phyloP scores from a whole-genome alignment of 2,888 invertebrate genomes.

The Melinaea menophilus region DNA sequence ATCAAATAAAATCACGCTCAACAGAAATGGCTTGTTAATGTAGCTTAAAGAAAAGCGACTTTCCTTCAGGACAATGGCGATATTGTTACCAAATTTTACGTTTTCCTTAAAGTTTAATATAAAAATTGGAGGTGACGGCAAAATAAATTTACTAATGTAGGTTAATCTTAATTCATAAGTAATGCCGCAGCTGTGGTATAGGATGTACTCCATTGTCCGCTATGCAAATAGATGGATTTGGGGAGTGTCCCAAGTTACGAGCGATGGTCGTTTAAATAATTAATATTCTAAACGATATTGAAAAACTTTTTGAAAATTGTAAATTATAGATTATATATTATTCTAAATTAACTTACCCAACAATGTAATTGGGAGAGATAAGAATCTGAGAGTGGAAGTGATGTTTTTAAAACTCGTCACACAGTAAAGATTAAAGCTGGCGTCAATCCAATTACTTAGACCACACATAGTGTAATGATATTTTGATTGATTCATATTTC shows the following conservation, averaged over 20 bases:
- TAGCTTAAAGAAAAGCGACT: no score
- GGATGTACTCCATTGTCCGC: constrained; percentile 51
- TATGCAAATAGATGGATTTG: constrained; percentile 47
- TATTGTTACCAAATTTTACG: neutral
- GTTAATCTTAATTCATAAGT: constrained; percentile 41
- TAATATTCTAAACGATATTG: no score
- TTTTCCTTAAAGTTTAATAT: constrained; percentile 3
- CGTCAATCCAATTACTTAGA: constrained; percentile 34
- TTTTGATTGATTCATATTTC: constrained; percentile 64
- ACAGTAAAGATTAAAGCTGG: constrained; percentile 6
- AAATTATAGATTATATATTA: no score
- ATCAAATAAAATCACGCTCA: no score
- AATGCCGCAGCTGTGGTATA: constrained; percentile 41
- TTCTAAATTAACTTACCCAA: no score
- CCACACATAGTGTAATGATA: constrained; percentile 45
- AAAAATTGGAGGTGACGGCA: neutral
- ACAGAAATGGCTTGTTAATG: no score
- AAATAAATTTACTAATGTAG: constrained; percentile 37
- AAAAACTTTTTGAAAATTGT: no score
- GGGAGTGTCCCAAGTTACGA: constrained; percentile 29
- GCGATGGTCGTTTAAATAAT: neutral
- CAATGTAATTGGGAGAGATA: no score
- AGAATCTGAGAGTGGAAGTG: no score
- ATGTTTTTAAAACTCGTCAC: neutral
- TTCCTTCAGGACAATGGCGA: no score